Conservation (phyloP, 2,113 vertebrate genomes). For the Columba janthina region DNA sequence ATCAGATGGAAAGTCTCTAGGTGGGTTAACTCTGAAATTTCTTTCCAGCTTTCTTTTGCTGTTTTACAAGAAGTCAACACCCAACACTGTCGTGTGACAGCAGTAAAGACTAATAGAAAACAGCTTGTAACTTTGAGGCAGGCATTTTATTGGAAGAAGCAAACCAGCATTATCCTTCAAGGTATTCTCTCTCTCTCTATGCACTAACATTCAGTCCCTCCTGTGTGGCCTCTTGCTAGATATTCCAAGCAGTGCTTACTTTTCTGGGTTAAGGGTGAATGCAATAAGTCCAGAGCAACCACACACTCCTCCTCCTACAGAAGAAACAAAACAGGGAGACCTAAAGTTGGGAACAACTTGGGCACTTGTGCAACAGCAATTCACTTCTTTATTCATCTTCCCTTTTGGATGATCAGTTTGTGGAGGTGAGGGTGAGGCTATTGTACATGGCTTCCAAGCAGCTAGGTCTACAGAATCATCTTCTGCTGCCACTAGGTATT, state of each 20-base stretch:
- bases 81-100: neutral
- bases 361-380: neutral
- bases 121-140: neutral
- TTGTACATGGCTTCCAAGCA: neutral
- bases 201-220: neutral
- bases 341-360: neutral
- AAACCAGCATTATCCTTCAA: neutral
- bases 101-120: neutral
- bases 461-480: neutral
- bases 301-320: neutral
- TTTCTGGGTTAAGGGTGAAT: neutral
- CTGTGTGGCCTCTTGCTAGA: neutral
- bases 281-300: neutral
- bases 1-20: neutral
- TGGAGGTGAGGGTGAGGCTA: neutral
- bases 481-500: neutral
- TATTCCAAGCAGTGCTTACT: neutral
- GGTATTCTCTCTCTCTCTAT: neutral
- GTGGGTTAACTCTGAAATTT: neutral
- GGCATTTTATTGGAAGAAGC: neutral
- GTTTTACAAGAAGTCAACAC: neutral
- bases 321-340: neutral
- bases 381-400: neutral
- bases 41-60: neutral
- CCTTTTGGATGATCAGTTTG: neutral